Conservation (phyloP, 2,888 invertebrate genomes). For the Sipha maydis region DNA sequence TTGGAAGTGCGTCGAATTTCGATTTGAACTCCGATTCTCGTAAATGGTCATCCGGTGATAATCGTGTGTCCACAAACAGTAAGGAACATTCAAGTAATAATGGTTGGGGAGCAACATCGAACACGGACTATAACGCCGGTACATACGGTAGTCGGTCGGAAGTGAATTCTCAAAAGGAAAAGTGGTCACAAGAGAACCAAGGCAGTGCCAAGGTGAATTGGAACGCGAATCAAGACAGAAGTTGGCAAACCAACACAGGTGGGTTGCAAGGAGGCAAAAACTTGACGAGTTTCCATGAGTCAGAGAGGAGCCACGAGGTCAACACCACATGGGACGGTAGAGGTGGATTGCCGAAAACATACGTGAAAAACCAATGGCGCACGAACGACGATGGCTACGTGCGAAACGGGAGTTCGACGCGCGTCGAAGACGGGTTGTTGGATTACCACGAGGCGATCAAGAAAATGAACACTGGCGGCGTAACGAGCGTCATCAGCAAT, state of each 20-base stretch:
- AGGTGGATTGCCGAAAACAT: constrained; percentile 63
- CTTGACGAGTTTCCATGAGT: constrained; percentile 54
- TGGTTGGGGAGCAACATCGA: background rate
- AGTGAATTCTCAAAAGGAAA: constrained; percentile 1
- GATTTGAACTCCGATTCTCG: too few species aligned
- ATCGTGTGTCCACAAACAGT: too few species aligned
- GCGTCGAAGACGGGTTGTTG: constrained; percentile 52
- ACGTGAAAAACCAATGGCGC: constrained; percentile 64
- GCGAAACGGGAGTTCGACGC: constrained; percentile 64
- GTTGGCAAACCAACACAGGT: background rate
- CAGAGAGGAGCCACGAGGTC: constrained; percentile 45
- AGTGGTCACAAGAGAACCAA: constrained; percentile 36
- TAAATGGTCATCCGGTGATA: background rate
- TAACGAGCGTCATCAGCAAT: background rate
- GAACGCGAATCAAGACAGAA: background rate
- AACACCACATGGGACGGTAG: constrained; percentile 65
- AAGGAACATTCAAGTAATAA: constrained; percentile 11
- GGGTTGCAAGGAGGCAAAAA: constrained; percentile 20
- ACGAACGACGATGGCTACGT: constrained; percentile 65
- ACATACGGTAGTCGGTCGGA: background rate
- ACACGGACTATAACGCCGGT: background rate
- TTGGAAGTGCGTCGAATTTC: too few species aligned
- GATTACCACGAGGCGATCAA: constrained; percentile 45
- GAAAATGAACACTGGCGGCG: constrained; percentile 30
- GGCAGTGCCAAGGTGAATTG: constrained; percentile 53